Conservation (phyloP, 2,113 vertebrate species). For the Prionailurus viverrinus region DNA sequence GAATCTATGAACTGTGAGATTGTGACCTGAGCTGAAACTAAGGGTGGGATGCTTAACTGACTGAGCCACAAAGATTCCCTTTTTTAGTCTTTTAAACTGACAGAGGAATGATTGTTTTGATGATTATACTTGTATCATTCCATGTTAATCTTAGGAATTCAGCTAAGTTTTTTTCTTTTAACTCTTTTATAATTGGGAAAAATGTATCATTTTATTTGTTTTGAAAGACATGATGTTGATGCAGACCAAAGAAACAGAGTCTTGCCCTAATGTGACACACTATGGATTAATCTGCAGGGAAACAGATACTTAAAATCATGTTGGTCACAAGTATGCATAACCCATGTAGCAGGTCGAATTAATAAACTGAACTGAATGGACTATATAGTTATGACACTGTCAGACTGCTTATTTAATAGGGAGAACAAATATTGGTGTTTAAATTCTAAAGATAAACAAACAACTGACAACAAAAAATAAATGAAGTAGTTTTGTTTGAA, state of each 20-base stretch:
- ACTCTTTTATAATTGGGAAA: neutral
- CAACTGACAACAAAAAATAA: neutral
- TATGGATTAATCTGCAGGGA: neutral
- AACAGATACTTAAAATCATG: neutral
- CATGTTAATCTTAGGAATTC: slow-evolving; percentile 5
- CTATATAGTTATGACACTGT: neutral
- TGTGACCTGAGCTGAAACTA: too few relatives aligned
- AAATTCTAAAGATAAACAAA: slow-evolving; percentile 32
- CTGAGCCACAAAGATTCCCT: too few relatives aligned
- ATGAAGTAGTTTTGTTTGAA: neutral
- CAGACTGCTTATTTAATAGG: neutral
- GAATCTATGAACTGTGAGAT: too few relatives aligned
- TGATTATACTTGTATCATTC: neutral
- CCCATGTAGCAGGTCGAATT: neutral
- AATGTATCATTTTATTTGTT: neutral
- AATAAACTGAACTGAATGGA: neutral
- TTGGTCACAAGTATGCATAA: neutral
- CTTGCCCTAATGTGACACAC: neutral
- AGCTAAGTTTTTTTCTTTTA: neutral
- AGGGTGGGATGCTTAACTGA: too few relatives aligned
- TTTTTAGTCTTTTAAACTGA: slow-evolving; percentile 19
- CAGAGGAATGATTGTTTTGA: neutral
- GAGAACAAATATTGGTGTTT: neutral
- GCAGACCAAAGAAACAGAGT: neutral
- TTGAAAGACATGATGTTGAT: neutral